phyloP scores from a whole-genome alignment of 2,888 invertebrate species.

The Nasonia oneida region DNA sequence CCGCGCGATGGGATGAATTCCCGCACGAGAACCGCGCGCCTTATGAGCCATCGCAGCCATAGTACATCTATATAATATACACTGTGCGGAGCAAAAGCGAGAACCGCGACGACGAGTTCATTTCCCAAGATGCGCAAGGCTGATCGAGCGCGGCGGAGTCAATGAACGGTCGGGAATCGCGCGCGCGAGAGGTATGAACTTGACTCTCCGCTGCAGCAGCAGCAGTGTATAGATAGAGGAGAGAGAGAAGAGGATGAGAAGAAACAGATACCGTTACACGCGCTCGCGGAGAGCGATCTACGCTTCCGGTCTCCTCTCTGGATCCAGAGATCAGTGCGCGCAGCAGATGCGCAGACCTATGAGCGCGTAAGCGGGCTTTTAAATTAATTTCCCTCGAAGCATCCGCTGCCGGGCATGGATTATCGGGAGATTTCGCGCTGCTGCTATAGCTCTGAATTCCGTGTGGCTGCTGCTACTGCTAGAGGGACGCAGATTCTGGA shows the following conservation, averaged over 20 bases:
- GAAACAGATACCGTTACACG: constrained; percentile 24
- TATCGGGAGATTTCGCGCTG: neutral
- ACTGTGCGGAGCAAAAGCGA: neutral
- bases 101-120: constrained; percentile 37
- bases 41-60: neutral
- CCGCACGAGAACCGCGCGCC: neutral
- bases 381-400: constrained; percentile 37
- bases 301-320: constrained; percentile 19
- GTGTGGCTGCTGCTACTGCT: neutral
- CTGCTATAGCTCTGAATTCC: neutral
- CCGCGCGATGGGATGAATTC: neutral
- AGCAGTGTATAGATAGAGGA: neutral
- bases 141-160: constrained; percentile 58
- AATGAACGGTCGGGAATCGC: constrained; percentile 59
- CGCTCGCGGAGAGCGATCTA: constrained; percentile 19
- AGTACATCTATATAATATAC: neutral
- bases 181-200: constrained; percentile 31
- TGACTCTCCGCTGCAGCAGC: neutral
- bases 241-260: neutral
- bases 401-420: constrained; percentile 8
- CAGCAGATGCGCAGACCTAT: neutral
- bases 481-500: neutral
- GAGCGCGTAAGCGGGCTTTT: neutral
- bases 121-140: constrained; percentile 57
- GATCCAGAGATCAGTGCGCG: constrained; percentile 6